Evolutionary conservation across 2,797 vertebrate genomes (phyloP).

Genomic region (Lagocephalus sceleratus): DNA sequence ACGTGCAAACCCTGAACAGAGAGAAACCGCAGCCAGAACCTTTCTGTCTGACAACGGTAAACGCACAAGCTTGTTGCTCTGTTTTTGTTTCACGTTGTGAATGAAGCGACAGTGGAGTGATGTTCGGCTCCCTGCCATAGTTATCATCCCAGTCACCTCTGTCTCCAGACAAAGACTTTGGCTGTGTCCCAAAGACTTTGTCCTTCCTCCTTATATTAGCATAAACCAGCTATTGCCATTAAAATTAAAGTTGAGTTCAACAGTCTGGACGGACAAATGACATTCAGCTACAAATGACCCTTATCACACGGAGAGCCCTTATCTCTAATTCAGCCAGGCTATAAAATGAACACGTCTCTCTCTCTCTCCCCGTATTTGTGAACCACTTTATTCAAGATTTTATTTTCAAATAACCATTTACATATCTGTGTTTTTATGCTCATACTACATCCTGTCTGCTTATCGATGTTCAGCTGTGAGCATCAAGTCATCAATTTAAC

Average conservation of each 20-base stretch:
- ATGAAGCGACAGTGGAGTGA: too few relatives aligned
- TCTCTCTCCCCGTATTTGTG: too few relatives aligned
- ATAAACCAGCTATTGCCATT: background rate
- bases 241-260: background rate
- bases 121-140: background rate
- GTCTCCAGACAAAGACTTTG: background rate
- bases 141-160: background rate
- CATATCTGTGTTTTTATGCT: background rate
- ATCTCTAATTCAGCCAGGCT: background rate
- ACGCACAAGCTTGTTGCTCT: too few relatives aligned
- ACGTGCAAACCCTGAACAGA: too few relatives aligned
- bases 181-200: background rate
- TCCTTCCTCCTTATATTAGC: background rate
- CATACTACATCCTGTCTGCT: too few relatives aligned
- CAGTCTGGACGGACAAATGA: background rate
- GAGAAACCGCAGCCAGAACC: too few relatives aligned
- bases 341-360: too few relatives aligned
- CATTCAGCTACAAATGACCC: background rate
- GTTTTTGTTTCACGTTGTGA: too few relatives aligned
- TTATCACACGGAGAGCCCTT: background rate
- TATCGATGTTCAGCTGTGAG: too few relatives aligned
- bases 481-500: background rate
- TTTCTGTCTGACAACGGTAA: too few relatives aligned
- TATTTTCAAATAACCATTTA: background rate
- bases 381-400: background rate